Evolutionary conservation across 2,113 vertebrate species (phyloP), one percentile per base, ranked within the genome.

Genomic region (Aepyceros melampus): DNA sequence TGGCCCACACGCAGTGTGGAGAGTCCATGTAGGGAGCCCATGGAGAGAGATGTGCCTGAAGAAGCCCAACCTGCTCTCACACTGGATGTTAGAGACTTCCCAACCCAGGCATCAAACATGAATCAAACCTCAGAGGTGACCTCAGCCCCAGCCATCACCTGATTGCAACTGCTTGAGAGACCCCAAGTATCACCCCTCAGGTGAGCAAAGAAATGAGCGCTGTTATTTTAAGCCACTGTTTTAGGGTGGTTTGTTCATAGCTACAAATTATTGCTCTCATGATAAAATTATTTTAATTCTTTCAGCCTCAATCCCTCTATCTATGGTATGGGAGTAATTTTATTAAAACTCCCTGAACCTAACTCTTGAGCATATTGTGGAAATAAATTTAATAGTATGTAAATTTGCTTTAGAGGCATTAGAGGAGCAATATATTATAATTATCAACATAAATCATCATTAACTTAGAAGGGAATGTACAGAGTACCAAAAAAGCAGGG

Each of bases 391-490:
- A 97, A 91, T 67, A 89, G 49, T 83, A 84, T 85, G 15, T 91
- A 93, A 96, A 95, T 27, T 95, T 95, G 81, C 71, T 95, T 97
- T 98, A 62, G 74, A 96, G 53, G 14, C 85, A 82, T 88, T 97
- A 60, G 64, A 94, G 25, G 43, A 64, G 12, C 53, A 97, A 97
- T 95, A 94, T 96, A 96, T 94, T 96, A 62, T 97, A 95, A 98
- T 96, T 93, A 93, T 89, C 78, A 91, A 33, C 27, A 83, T 94
- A 97, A 86, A 93, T 97, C 49, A 71, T 96, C 78, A 96, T 97
- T 97, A 95, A 79, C 36, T 91, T 91, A 83, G 36, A 97, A 87
- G 36, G 62, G 33, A 64, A 31, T 90, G 2, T 88, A 92, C 47
- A 67, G 85, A 96, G 97, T 95, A 94, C 64, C 40, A 93, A 94